Percentiles rank a stretch among this genome's conserved stretches.
Conservation (phyloP, 2,113 vertebrate genomes). For the Sander lucioperca region DNA sequence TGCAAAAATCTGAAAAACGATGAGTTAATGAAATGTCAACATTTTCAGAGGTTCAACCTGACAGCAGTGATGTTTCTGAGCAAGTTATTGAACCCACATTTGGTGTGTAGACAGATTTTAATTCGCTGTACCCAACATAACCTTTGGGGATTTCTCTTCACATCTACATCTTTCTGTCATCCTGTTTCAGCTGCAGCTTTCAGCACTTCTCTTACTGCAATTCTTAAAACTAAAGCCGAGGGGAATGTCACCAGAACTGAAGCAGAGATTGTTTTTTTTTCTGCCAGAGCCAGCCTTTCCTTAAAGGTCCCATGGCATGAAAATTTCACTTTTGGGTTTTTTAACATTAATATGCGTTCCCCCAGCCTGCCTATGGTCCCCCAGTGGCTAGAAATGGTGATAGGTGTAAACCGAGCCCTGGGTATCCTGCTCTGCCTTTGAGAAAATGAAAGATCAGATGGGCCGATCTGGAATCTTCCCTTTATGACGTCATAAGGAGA, state of each 20-base stretch:
- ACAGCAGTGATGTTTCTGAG: neutral
- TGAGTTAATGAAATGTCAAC: neutral
- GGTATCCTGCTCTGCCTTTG: no score
- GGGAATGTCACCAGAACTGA: neutral
- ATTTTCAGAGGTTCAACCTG: neutral
- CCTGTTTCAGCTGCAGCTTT: constrained; percentile 8
- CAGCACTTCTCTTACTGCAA: neutral
- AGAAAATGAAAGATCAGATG: no score
- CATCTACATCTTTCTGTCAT: neutral
- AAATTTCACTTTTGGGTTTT: no score
- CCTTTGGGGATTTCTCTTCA: neutral
- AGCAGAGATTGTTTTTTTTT: neutral
- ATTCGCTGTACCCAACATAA: neutral
- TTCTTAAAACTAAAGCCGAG: neutral
- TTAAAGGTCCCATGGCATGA: neutral
- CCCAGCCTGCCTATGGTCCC: no score
- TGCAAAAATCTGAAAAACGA: neutral
- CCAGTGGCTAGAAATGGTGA: no score
- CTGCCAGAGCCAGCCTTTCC: neutral
- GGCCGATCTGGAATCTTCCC: no score
- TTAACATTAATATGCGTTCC: no score
- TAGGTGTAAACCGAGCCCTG: no score
- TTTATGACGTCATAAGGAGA: no score
- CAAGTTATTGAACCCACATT: neutral
- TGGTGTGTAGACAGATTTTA: neutral